These are phyloP conservation scores for Galeopterus variegatus DNA, from an alignment of 2,113 vertebrate species.

Conservation along the genomic window DNA sequence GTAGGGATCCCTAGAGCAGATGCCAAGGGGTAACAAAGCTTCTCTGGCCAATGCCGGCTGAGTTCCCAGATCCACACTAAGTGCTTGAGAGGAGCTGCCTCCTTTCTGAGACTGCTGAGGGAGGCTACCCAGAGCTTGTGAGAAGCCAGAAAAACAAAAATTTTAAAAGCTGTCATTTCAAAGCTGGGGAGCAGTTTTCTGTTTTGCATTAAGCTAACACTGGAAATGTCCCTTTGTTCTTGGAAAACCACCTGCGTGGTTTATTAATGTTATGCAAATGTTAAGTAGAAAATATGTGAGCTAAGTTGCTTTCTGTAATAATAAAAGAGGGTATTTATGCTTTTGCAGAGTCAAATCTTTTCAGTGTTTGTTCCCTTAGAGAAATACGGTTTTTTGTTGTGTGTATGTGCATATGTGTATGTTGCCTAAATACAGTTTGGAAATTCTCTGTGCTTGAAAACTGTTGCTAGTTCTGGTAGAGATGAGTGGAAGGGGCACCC, in stretches of 20 bases:
- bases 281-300: not conserved
- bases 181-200: constrained; percentile 18
- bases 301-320: constrained; percentile 42
- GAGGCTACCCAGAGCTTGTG: not conserved
- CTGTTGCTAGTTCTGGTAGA: not conserved
- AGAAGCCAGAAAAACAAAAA: constrained; percentile 24
- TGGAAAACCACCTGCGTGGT: constrained; percentile 33
- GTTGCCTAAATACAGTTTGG: not conserved
- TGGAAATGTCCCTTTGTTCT: constrained; percentile 38
- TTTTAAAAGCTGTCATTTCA: constrained; percentile 14
- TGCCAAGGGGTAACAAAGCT: not conserved
- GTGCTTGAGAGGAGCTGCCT: not conserved
- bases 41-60: not conserved
- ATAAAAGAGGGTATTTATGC: not conserved
- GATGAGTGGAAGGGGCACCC: not conserved
- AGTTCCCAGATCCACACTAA: not conserved
- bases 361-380: constrained; percentile 21
- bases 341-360: constrained; percentile 43
- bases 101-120: not conserved
- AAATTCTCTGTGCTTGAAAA: not conserved
- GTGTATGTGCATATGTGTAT: not conserved
- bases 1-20: not conserved
- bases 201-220: not conserved
- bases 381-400: not conserved
- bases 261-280: constrained; percentile 62